Conservation (phyloP, 2,797 vertebrate genomes). For the Rhinella marina region DNA sequence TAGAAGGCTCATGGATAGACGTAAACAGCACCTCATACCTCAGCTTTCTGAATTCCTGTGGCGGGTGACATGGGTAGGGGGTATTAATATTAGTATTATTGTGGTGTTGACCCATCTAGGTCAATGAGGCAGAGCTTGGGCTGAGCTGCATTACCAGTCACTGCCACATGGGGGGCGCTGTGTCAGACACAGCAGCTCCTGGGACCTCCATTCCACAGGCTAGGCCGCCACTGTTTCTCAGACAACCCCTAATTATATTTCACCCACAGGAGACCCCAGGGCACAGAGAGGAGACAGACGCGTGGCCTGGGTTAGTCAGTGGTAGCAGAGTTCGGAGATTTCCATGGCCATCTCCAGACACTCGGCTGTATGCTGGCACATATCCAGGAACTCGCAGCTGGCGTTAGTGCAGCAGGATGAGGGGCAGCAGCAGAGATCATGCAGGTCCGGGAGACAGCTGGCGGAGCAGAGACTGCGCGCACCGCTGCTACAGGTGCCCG, state of each 20-base stretch:
- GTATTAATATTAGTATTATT: too few species aligned
- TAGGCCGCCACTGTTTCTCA: too few species aligned
- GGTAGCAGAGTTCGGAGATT: slow-evolving; percentile 51
- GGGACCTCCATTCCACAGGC: too few species aligned
- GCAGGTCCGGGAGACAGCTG: slow-evolving; percentile 2
- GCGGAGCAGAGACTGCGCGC: slow-evolving; percentile 27
- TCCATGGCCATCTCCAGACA: slow-evolving; percentile 60
- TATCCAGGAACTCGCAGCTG: slow-evolving; percentile 22
- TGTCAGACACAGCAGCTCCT: background rate
- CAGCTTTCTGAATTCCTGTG: too few species aligned
- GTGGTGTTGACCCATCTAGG: background rate
- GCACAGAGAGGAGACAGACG: background rate
- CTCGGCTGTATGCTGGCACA: slow-evolving; percentile 50
- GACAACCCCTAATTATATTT: too few species aligned
- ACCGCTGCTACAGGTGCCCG: slow-evolving; percentile 9
- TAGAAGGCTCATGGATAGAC: too few species aligned
- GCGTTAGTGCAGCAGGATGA: slow-evolving; percentile 1
- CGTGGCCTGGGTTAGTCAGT: slow-evolving; percentile 20
- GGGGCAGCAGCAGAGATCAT: slow-evolving; percentile 42
- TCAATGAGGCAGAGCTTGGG: background rate
- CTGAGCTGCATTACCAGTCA: background rate
- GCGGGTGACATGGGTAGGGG: too few species aligned
- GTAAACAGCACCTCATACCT: too few species aligned
- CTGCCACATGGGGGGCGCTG: background rate
- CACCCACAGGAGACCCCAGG: too few species aligned